Percentiles rank a stretch among this genome's conserved stretches.
These are phyloP conservation scores for Artibeus lituratus DNA, from an alignment of 2,797 vertebrate genomes.

Conservation along the genomic window DNA sequence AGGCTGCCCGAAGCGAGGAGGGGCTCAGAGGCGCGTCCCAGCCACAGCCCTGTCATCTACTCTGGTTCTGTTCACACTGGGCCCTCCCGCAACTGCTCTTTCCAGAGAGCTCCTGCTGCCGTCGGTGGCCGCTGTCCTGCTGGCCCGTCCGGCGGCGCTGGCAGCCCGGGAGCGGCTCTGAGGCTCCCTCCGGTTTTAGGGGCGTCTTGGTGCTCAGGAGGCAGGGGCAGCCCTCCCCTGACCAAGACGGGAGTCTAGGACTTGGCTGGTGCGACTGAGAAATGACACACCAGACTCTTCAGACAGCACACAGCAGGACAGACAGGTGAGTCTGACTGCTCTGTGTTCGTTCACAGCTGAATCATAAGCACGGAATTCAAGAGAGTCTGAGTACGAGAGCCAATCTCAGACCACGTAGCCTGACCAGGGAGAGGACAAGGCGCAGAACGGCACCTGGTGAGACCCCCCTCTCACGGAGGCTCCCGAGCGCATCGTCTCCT, in stretches of 20 bases:
- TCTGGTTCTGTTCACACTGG: slow-evolving; percentile 8
- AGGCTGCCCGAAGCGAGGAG: neutral
- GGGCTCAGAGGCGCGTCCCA: neutral
- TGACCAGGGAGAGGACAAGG: neutral
- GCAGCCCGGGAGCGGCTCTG: neutral
- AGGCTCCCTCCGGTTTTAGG: neutral
- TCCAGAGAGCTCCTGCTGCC: neutral
- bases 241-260: slow-evolving; percentile 14
- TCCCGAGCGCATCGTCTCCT: neutral
- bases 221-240: slow-evolving; percentile 16
- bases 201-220: neutral
- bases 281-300: neutral
- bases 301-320: slow-evolving; percentile 48
- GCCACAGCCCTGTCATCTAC: neutral
- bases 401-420: slow-evolving; percentile 17
- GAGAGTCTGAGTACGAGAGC: neutral
- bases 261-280: slow-evolving; percentile 12
- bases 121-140: slow-evolving; percentile 37
- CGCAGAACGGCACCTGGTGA: rapidly evolving
- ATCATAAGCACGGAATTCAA: neutral
- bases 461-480: neutral
- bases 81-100: neutral
- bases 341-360: slow-evolving; percentile 47
- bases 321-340: neutral
- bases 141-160: slow-evolving; percentile 7